phyloP scores from a whole-genome alignment of 2,888 invertebrate species.

The Carabus problematicus region DNA sequence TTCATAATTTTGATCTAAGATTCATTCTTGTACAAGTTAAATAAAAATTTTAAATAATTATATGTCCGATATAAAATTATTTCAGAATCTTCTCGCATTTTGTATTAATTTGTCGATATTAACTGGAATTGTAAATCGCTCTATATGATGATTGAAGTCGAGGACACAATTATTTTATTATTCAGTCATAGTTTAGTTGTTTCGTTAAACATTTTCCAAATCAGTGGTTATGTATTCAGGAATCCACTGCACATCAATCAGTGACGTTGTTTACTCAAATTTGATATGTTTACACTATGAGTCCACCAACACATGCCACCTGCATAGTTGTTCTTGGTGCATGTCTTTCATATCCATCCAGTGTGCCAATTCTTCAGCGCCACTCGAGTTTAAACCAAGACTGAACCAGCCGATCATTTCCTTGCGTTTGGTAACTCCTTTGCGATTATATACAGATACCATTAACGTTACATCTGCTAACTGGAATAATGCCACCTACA shows the following conservation, averaged over 20 bases:
- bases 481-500: conserved; percentile 91
- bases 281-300: conserved; percentile 58
- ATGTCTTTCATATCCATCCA: conserved; percentile 93
- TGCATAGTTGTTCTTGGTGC: conserved; percentile 88
- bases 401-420: conserved; percentile 99
- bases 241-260: no score
- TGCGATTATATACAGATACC: conserved; percentile 91
- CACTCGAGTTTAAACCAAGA: conserved; percentile 88
- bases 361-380: conserved; percentile 89
- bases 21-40: not conserved
- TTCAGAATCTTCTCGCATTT: not conserved
- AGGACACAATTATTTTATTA: no score
- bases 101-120: not conserved
- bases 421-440: conserved; percentile 90
- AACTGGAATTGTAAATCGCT: no score
- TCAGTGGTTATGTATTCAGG: no score
- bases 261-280: no score
- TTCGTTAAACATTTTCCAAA: no score
- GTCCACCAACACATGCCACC: conserved; percentile 91
- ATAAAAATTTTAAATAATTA: not conserved
- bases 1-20: conserved; percentile 27
- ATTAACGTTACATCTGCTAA: conserved; percentile 93
- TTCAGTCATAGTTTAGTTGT: no score
- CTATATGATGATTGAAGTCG: no score
- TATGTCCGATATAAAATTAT: not conserved